phyloP scores from a whole-genome alignment of 2,888 invertebrate genomes.

The Epistrophe eligans region DNA sequence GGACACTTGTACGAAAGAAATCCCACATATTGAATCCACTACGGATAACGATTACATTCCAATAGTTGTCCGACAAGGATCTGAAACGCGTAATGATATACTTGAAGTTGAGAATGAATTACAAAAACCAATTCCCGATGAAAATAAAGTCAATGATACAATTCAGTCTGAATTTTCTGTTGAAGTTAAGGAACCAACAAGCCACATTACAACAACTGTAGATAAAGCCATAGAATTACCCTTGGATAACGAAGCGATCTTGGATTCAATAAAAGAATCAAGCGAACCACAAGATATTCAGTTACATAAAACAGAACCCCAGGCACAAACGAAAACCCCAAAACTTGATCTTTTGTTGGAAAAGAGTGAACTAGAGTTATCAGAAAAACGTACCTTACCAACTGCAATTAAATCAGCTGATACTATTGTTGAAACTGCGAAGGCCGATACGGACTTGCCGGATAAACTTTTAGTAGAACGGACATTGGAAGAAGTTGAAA shows the following conservation, averaged over 20 bases:
- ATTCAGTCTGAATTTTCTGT: conserved; percentile 17
- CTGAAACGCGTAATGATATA: conserved; percentile 83
- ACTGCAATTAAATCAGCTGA: conserved; percentile 8
- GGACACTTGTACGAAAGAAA: not conserved
- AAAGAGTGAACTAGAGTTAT: conserved; percentile 82
- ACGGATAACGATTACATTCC: not conserved
- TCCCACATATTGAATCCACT: not conserved
- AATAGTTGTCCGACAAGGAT: conserved; percentile 81
- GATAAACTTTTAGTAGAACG: conserved; percentile 87
- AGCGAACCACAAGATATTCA: not conserved
- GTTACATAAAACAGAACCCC: not conserved
- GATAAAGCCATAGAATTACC: conserved; percentile 2
- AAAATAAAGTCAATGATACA: not conserved
- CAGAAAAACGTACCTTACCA: conserved; percentile 78
- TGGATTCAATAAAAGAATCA: not conserved
- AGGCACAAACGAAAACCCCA: conserved; percentile 25
- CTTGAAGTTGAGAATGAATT: conserved; percentile 78
- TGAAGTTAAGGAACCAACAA: conserved; percentile 67
- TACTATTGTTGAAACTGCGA: not conserved
- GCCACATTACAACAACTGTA: conserved; percentile 45
- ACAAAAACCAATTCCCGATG: conserved; percentile 58
- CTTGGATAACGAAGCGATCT: not conserved
- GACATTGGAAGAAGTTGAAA: conserved; percentile 89
- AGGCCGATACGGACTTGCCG: conserved; percentile 78
- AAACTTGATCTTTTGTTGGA: conserved; percentile 80